Conservation (phyloP, 1,140 invertebrate species). For the Drosophila leontia region DNA sequence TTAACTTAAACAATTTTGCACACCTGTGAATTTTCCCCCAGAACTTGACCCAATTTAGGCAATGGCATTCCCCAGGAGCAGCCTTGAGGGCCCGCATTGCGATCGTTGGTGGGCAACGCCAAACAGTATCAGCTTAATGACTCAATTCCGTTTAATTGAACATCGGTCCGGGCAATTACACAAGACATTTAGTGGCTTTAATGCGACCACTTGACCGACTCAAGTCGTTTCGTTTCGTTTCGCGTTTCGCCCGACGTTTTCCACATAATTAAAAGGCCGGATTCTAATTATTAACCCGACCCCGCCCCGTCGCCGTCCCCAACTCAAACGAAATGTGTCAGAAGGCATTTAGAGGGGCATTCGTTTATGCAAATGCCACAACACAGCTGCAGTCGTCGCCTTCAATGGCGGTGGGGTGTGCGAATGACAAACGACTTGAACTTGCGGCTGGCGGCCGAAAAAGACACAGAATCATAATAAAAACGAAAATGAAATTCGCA, state of each 20-base stretch:
- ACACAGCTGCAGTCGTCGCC: constrained; percentile 49
- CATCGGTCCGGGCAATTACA: constrained; percentile 68
- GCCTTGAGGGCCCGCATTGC: constrained; percentile 16
- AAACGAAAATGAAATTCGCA: constrained; percentile 62
- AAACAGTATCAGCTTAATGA: constrained; percentile 64
- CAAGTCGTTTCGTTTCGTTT: constrained; percentile 18
- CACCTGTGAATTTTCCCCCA: constrained; percentile 5
- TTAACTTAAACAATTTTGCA: background rate
- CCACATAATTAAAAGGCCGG: constrained; percentile 70
- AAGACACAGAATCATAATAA: constrained; percentile 33
- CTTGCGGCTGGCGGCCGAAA: constrained; percentile 57
- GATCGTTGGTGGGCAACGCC: constrained; percentile 37
- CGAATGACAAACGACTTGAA: constrained; percentile 81
- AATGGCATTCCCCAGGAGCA: background rate
- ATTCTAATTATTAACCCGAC: constrained; percentile 61
- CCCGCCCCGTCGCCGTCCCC: constrained; percentile 5
- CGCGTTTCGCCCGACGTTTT: constrained; percentile 35
- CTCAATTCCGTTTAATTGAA: constrained; percentile 78
- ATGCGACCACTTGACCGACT: constrained; percentile 55
- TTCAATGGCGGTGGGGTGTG: constrained; percentile 60
- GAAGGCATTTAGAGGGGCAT: constrained; percentile 71
- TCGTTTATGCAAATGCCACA: constrained; percentile 82
- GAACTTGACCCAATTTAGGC: constrained; percentile 36
- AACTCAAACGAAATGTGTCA: constrained; percentile 55
- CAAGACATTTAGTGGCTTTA: constrained; percentile 74